Conservation (phyloP, 2,888 invertebrate genomes). For the Chalcis sispes region DNA sequence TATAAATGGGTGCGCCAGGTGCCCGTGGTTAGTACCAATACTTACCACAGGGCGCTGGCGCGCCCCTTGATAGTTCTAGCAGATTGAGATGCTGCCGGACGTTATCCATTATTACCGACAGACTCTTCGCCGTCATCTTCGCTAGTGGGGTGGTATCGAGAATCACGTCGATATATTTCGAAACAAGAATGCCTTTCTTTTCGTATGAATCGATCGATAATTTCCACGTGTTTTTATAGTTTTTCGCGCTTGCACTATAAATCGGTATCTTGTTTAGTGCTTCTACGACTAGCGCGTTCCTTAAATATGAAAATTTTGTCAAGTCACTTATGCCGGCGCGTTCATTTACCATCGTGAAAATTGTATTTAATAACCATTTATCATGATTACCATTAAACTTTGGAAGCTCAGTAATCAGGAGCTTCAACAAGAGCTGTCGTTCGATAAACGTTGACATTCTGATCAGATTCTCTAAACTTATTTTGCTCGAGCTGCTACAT, state of each 20-base stretch:
- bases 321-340: constrained; percentile 49
- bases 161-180: background rate
- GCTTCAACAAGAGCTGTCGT: background rate
- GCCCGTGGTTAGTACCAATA: no score
- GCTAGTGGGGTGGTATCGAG: no score
- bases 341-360: constrained; percentile 48
- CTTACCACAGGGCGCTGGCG: no score
- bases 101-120: no score
- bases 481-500: background rate
- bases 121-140: no score
- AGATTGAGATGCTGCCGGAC: no score
- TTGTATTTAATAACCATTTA: constrained; percentile 25
- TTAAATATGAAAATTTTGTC: constrained; percentile 52
- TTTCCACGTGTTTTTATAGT: constrained; percentile 53
- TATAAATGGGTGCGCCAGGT: no score
- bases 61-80: no score
- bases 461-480: background rate
- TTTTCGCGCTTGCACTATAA: constrained; percentile 48
- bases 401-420: background rate
- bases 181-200: background rate
- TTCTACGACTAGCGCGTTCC: constrained; percentile 35
- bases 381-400: background rate
- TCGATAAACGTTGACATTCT: background rate
- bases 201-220: constrained; percentile 49
- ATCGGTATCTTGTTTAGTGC: constrained; percentile 43